Conservation (phyloP, 2,113 vertebrate species). For the Platysteira castanea region DNA sequence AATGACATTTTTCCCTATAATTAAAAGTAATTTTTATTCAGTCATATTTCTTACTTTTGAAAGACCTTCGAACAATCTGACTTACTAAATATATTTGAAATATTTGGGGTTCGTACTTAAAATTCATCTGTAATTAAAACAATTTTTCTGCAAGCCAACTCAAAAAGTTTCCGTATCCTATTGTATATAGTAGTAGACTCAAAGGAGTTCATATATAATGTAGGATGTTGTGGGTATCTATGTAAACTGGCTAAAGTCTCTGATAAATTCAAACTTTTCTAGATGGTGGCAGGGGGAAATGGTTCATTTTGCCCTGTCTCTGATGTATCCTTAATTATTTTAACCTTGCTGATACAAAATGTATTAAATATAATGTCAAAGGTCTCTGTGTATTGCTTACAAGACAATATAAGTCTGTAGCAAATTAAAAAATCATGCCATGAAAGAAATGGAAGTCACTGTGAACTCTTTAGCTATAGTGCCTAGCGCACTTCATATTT, state of each 20-base stretch:
- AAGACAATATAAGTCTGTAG: background rate
- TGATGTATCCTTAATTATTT: background rate
- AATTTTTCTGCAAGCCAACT: background rate
- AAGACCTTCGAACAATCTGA: background rate
- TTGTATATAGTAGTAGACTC: background rate
- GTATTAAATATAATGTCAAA: background rate
- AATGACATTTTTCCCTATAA: constrained; percentile 18
- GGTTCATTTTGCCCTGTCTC: background rate
- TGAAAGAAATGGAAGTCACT: background rate
- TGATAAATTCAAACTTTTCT: background rate
- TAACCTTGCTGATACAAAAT: background rate
- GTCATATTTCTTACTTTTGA: constrained; percentile 26
- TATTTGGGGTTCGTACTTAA: background rate
- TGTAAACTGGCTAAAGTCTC: background rate
- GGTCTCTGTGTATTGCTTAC: background rate
- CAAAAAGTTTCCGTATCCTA: background rate
- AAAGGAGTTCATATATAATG: background rate
- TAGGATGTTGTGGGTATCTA: background rate
- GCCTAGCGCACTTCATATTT: background rate
- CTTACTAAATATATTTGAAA: constrained; percentile 5
- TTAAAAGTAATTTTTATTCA: constrained; percentile 37
- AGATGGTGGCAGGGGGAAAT: background rate
- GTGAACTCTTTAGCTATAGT: background rate
- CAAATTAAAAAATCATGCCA: background rate
- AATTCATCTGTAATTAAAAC: background rate